Evolutionary conservation across 2,797 vertebrate genomes (phyloP).

Genomic region (Manis crassicaudata): DNA sequence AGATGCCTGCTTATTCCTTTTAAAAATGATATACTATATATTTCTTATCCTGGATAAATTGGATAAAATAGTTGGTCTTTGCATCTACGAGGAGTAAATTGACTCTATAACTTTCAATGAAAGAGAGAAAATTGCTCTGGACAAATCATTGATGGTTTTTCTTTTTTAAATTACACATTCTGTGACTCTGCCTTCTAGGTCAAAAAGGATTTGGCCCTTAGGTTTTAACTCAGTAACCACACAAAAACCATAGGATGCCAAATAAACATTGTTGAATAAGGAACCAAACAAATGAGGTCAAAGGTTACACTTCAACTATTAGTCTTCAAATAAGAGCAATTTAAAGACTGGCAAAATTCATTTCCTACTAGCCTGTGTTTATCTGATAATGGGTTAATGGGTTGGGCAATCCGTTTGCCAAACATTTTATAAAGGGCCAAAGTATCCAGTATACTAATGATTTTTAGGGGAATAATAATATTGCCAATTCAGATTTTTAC

Average conservation of each 20-base stretch:
- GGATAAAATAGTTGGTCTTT: neutral
- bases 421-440: slow-evolving; percentile 61
- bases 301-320: neutral
- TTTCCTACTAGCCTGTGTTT: neutral
- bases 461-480: slow-evolving; percentile 58
- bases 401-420: slow-evolving; percentile 3
- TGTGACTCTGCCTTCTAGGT: neutral
- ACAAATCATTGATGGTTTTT: neutral
- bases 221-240: neutral
- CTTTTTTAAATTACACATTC: slow-evolving; percentile 1
- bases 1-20: slow-evolving; percentile 2
- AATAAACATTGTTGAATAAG: neutral
- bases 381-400: neutral
- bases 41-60: slow-evolving; percentile 1
- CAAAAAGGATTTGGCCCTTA: neutral
- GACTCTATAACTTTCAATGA: neutral
- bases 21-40: slow-evolving; percentile 7
- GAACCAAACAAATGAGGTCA: neutral
- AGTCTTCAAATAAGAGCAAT: neutral
- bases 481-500: slow-evolving; percentile 68
- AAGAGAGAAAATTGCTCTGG: slow-evolving; percentile 22
- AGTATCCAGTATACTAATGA: slow-evolving; percentile 56
- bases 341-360: slow-evolving; percentile 10
- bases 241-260: neutral
- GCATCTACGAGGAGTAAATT: neutral